Conservation (phyloP, 2,888 invertebrate genomes). For the Coenonympha glycerion region DNA sequence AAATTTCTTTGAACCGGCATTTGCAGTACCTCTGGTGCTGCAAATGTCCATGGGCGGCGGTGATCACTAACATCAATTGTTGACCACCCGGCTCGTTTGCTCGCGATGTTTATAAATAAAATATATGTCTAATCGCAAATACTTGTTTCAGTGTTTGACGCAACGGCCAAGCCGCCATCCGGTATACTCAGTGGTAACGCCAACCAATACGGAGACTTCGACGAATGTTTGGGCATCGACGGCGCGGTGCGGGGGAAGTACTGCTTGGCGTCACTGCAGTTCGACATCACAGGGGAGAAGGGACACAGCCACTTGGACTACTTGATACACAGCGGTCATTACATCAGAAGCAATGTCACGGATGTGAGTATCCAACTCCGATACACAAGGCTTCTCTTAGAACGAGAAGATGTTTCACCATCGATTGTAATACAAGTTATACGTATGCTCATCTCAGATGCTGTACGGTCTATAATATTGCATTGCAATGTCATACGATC, state of each 20-base stretch:
- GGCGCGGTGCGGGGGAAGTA: slow-evolving; percentile 78
- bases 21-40: too few relatives aligned
- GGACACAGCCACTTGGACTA: slow-evolving; percentile 53
- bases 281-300: slow-evolving; percentile 48
- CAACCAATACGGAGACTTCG: slow-evolving; percentile 83
- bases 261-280: slow-evolving; percentile 77
- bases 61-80: too few relatives aligned
- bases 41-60: too few relatives aligned
- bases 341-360: slow-evolving; percentile 68
- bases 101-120: too few relatives aligned
- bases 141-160: slow-evolving; percentile 79
- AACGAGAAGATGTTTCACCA: too few relatives aligned
- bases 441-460: too few relatives aligned
- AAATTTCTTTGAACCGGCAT: too few relatives aligned
- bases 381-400: too few relatives aligned
- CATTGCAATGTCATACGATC: too few relatives aligned
- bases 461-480: too few relatives aligned
- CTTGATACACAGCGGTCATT: slow-evolving; percentile 71
- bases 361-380: slow-evolving; percentile 77
- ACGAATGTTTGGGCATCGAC: slow-evolving; percentile 78
- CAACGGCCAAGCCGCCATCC: slow-evolving; percentile 81
- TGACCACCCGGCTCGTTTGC: too few relatives aligned
- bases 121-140: slow-evolving; percentile 13
- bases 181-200: slow-evolving; percentile 81
- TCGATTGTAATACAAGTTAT: too few relatives aligned